Evolutionary conservation across 2,113 vertebrate species (phyloP).

Genomic region (Copsychus sechellarum): DNA sequence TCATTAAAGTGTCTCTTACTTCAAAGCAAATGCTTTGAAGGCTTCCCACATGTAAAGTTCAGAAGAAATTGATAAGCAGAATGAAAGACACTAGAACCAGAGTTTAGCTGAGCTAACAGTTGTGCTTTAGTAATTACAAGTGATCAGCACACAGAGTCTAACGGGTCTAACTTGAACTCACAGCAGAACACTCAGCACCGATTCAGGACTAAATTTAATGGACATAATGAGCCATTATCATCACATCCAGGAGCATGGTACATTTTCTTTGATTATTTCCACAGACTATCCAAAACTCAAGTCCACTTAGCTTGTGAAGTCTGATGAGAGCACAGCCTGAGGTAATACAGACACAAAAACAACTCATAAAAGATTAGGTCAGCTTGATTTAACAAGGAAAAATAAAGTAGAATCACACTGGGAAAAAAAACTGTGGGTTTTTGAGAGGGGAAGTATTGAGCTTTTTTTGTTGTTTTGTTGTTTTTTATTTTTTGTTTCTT

Average conservation of each 20-base stretch:
- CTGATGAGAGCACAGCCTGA: slow-evolving; percentile 56
- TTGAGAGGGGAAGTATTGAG: not conserved
- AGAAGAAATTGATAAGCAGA: slow-evolving; percentile 35
- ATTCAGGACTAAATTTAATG: slow-evolving; percentile 22
- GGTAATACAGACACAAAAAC: slow-evolving; percentile 28
- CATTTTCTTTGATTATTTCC: slow-evolving; percentile 55
- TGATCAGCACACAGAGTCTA: not conserved
- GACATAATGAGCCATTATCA: slow-evolving; percentile 51
- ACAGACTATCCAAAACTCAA: slow-evolving; percentile 40
- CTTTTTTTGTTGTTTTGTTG: not conserved
- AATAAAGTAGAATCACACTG: not conserved
- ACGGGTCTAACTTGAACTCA: not conserved
- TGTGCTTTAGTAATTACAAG: slow-evolving; percentile 22
- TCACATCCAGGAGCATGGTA: slow-evolving; percentile 5
- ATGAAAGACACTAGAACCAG: not conserved
- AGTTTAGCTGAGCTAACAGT: slow-evolving; percentile 32
- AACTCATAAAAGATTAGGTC: slow-evolving; percentile 7
- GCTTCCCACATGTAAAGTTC: not conserved
- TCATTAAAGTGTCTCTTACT: not conserved
- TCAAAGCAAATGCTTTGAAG: slow-evolving; percentile 37
- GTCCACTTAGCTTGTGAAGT: slow-evolving; percentile 24
- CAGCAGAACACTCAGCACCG: slow-evolving; percentile 3
- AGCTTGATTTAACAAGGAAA: slow-evolving; percentile 32
- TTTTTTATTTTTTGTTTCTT: not conserved
- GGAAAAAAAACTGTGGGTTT: not conserved